phyloP scores from a whole-genome alignment of 2,113 vertebrate species.

The Leucoraja erinaceus region DNA sequence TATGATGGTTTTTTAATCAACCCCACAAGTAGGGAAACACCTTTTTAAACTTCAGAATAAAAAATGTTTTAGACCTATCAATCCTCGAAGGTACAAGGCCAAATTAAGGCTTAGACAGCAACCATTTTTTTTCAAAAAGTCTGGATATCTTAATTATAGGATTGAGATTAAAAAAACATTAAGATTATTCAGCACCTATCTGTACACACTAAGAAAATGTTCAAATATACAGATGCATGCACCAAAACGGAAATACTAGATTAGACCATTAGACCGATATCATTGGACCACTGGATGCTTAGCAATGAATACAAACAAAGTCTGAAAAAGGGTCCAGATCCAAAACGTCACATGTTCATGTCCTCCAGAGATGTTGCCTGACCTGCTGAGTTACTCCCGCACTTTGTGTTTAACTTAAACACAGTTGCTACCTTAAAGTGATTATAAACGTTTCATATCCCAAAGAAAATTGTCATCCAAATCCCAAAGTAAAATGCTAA shows the following conservation, averaged over 20 bases:
- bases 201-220: not conserved
- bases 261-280: not conserved
- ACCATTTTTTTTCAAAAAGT: not conserved
- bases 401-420: too few relatives aligned
- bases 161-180: not conserved
- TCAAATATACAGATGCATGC: not conserved
- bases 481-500: not conserved
- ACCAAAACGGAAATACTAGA: not conserved
- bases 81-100: not conserved
- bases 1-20: not conserved
- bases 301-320: not conserved
- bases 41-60: not conserved
- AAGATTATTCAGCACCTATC: not conserved
- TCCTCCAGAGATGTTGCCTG: too few relatives aligned
- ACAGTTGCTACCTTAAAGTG: not conserved
- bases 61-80: too few relatives aligned
- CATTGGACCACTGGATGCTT: too few relatives aligned
- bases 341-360: too few relatives aligned
- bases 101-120: not conserved
- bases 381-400: too few relatives aligned
- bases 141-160: not conserved
- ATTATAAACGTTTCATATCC: not conserved
- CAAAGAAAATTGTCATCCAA: not conserved
- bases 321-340: too few relatives aligned
- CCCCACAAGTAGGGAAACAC: not conserved